Base-by-base conservation (phyloP, 2,113 vertebrate species). In the Mesitornis unicolor region DNA sequence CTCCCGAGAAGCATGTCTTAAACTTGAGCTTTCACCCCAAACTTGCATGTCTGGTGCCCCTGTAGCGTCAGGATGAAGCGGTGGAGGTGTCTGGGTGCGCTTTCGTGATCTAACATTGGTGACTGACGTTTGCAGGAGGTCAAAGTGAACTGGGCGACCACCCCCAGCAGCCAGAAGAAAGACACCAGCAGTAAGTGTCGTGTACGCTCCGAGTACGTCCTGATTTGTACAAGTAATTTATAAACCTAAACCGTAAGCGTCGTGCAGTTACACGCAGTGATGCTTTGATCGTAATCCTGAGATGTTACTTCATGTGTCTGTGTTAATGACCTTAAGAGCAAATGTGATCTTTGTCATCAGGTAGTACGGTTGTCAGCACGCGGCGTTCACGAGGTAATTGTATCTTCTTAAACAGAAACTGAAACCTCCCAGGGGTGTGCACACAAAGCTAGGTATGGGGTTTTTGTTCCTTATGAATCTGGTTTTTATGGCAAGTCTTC, bases 111-210 rank as follows among this genome's bases (percentile, higher is more conserved):
- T 97, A 95, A 98, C 40, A 9, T 25, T 68, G 73, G 77, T 45
- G 22, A 57, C 67, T 96, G 7, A 96, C 57, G 9, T 96, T 98
- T 95, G 60, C 98, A 99, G 99, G 99, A 99, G 97, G 99, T 99
- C 96, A 99, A 99, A 98, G 99, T 99, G 95, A 99, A 99, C 98
- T 99, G 99, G 99, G 99, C 99, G 95, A 99, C 99, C 47, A 99
- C 99, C 67, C 99, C 99, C 97, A 99, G 99, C 98, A 99, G 99
- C 98, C 99, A 99, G 98, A 99, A 99, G 98, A 99, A 99, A 98
- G 99, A 99, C 97, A 99, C 99, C 96, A 99, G 99, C 98, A 99
- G 99, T 99, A 98, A 99, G 99, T 99, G 94, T 94, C 83, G 51
- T 90, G 88, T 38, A 25, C 28, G 31, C 78, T 50, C 54, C 12